Evolutionary conservation across 2,797 vertebrate species (phyloP), one percentile per base, ranked within the genome.

Genomic region (Diglossa cyanea): DNA sequence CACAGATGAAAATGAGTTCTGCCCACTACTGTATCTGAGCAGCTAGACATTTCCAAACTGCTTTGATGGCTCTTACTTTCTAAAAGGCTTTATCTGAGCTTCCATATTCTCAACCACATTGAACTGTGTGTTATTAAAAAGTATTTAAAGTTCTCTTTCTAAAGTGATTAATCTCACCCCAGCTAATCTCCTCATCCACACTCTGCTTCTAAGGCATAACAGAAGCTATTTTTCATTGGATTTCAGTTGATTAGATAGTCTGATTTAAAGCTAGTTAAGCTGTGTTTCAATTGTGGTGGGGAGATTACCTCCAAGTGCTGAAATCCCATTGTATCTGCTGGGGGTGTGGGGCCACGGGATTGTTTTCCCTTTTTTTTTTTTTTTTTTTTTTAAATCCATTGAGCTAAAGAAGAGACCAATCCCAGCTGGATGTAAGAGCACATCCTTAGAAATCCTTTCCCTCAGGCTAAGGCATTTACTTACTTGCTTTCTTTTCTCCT

Each of bases 91-190:
- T 94, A 68, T 95, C 85, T 93, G 65, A 94, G 65, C 73, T 91
- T 92, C 97, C 80, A 96, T 97, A 83, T 96, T 97, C 95, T 94
- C 93, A 93, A 95, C 92, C 95, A 63, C 53, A 95, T 93, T 97
- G 96, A 93, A 97, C 96, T 94, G 35, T 50, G 88, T 95, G 70
- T 96, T 97, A 86, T 95, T 91, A 97, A 97, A 97, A 98, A 97
- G 87, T 98, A 92, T 97, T 98, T 97, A 98, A 97, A 97, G 95
- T 97, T 97, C 94, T 98, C 73, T 97, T 93, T 98, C 96, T 97
- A 94, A 98, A 98, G 97, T 96, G 96, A 98, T 98, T 98, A 97
- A 98, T 97, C 93, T 97, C 95, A 93, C 91, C 97, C 90, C 84
- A 90, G 95, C 95, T 98, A 98, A 98, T 98, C 97, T 97, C 83